Conservation (phyloP, 2,113 vertebrate species). For the Psettodes erumei region DNA sequence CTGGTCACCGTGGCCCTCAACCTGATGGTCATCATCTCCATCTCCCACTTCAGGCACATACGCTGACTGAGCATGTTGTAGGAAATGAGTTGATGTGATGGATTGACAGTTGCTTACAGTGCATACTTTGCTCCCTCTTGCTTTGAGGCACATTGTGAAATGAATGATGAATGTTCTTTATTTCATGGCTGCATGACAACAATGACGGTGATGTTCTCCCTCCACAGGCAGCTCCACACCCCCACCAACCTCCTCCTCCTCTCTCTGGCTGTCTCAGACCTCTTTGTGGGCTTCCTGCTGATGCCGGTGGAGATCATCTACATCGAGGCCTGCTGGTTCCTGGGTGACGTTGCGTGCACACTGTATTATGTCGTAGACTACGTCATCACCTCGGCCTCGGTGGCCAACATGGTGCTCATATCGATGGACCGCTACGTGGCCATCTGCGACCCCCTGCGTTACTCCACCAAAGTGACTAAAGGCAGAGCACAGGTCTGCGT, state of each 20-base stretch:
- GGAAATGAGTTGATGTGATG: neutral
- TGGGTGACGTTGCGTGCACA: slow-evolving; percentile 41
- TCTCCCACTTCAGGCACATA: slow-evolving; percentile 64
- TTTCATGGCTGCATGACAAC: neutral
- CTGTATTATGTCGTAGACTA: slow-evolving; percentile 60
- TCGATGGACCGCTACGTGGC: slow-evolving; percentile 68
- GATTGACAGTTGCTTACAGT: neutral
- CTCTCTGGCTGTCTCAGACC: slow-evolving; percentile 66
- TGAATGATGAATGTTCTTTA: too few species aligned
- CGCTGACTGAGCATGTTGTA: neutral
- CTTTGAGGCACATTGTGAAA: neutral
- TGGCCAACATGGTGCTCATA: slow-evolving; percentile 65
- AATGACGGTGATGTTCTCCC: neutral
- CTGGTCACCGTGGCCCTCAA: slow-evolving; percentile 59
- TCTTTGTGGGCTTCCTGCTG: slow-evolving; percentile 63
- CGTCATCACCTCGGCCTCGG: slow-evolving; percentile 57
- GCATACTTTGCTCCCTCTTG: neutral
- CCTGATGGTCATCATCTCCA: slow-evolving; percentile 68
- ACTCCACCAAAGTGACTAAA: slow-evolving; percentile 39
- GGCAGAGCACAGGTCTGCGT: slow-evolving; percentile 8
- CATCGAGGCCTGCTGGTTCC: slow-evolving; percentile 51
- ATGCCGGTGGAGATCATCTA: slow-evolving; percentile 54
- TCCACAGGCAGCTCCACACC: slow-evolving; percentile 79
- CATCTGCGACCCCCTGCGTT: slow-evolving; percentile 61
- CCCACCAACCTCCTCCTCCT: slow-evolving; percentile 78